A percentile compares a stretch with the other conserved stretches of the same genome.
Conservation (phyloP, 2,888 invertebrate genomes). For the Mythimna ferrago region DNA sequence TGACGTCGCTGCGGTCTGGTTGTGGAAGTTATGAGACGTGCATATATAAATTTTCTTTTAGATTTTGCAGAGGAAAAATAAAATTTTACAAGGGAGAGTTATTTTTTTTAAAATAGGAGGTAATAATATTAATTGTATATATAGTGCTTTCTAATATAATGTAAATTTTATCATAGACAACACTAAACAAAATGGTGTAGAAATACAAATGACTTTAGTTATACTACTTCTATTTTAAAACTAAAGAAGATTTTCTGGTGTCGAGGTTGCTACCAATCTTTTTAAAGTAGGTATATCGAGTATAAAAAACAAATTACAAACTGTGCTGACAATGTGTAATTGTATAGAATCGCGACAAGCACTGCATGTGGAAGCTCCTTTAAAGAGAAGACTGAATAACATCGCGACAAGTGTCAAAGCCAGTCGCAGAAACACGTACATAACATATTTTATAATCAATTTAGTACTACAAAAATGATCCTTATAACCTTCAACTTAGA, state of each 20-base stretch:
- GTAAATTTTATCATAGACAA: background rate
- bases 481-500: conserved; percentile 48
- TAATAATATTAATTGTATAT: background rate
- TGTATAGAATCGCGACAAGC: background rate
- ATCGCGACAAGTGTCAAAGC: conserved; percentile 79
- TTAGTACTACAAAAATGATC: conserved; percentile 52
- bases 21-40: background rate
- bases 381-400: conserved; percentile 71
- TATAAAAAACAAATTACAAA: background rate
- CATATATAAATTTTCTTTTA: background rate
- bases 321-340: background rate
- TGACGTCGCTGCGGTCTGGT: conserved; percentile 9
- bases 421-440: conserved; percentile 70
- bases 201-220: background rate
- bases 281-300: background rate
- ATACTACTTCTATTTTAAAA: background rate
- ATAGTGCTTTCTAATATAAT: background rate
- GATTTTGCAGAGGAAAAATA: background rate
- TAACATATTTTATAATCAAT: conserved; percentile 48
- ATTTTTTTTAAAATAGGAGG: background rate
- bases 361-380: conserved; percentile 48
- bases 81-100: background rate
- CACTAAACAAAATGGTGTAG: no score
- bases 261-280: background rate
- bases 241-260: background rate